These are phyloP conservation scores for Nicator chloris DNA, from an alignment of 2,113 vertebrate species.

Conservation along the genomic window DNA sequence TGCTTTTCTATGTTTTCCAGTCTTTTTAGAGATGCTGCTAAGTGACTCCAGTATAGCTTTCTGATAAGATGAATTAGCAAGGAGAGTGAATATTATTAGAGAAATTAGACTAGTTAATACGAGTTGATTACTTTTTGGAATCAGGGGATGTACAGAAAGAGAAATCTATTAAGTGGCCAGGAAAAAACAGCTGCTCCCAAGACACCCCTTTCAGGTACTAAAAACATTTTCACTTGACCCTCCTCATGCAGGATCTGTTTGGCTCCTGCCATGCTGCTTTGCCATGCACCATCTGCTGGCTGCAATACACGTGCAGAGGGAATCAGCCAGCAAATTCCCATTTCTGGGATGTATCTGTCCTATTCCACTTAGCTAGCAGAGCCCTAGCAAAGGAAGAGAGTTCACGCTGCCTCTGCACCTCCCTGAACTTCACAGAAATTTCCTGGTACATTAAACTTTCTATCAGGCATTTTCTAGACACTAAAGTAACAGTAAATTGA, in stretches of 20 bases:
- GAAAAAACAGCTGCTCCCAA: background rate
- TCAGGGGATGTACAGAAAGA: background rate
- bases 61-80: background rate
- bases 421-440: background rate
- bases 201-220: background rate
- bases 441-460: background rate
- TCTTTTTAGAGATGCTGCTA: background rate
- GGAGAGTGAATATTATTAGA: background rate
- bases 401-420: fast-evolving
- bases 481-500: background rate
- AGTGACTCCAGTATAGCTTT: background rate
- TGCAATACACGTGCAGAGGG: background rate
- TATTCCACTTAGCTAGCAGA: too few relatives aligned
- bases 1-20: background rate
- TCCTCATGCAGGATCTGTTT: background rate
- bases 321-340: background rate
- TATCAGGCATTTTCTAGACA: background rate
- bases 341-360: background rate
- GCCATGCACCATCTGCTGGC: background rate
- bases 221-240: background rate
- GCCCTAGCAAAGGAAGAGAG: background rate
- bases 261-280: background rate
- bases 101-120: background rate
- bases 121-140: background rate
- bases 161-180: background rate